Conservation (phyloP, 2,888 invertebrate species). For the Mimumesa dahlbomi region DNA sequence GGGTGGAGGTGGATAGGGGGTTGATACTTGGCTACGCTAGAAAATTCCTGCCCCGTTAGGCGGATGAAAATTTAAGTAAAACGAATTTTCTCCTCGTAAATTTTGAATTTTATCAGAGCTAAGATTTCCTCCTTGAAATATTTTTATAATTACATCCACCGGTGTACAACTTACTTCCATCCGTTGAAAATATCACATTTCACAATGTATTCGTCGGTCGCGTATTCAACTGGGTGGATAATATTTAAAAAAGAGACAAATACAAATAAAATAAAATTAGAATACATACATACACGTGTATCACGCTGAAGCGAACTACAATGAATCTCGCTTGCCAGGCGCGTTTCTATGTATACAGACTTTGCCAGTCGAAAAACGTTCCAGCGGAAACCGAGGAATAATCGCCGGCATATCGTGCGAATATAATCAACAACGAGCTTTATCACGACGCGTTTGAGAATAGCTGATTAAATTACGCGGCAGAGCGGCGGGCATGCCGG, state of each 20-base stretch:
- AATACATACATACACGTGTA: too few relatives aligned
- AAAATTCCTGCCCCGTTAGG: constrained; percentile 17
- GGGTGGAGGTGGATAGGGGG: neutral
- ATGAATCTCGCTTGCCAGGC: too few relatives aligned
- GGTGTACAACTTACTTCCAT: too few relatives aligned
- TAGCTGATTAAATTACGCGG: constrained; percentile 70
- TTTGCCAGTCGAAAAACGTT: constrained; percentile 4
- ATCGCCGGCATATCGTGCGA: constrained; percentile 8
- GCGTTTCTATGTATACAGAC: constrained; percentile 3
- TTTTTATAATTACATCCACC: too few relatives aligned
- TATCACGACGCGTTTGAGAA: constrained; percentile 47
- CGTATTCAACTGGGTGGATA: too few relatives aligned
- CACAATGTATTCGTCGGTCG: too few relatives aligned
- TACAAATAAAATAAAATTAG: too few relatives aligned
- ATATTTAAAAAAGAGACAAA: too few relatives aligned
- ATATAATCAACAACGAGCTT: constrained; percentile 29
- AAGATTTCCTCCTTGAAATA: too few relatives aligned
- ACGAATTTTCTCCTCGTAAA: constrained; percentile 6
- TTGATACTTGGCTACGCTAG: constrained; percentile 18
- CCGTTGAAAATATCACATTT: too few relatives aligned
- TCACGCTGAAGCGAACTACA: too few relatives aligned
- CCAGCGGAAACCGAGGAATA: constrained; percentile 3
- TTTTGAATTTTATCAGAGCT: neutral
- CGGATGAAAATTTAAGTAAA: constrained; percentile 33
- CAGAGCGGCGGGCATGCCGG: constrained; percentile 49